These are phyloP conservation scores for Bombus consobrinus DNA, from an alignment of 1,140 invertebrate genomes.

Conservation along the genomic window DNA sequence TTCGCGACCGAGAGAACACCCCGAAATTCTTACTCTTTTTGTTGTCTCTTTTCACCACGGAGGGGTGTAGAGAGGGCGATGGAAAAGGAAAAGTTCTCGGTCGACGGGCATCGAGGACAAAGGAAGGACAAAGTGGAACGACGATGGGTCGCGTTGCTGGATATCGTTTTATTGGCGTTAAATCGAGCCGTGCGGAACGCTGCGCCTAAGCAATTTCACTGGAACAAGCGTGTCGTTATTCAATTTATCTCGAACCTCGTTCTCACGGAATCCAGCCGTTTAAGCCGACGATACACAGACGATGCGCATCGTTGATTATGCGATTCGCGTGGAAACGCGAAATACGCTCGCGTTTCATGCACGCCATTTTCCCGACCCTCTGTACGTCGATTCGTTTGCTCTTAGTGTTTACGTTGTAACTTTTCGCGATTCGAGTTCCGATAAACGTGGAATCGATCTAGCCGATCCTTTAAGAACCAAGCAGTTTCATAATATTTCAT, in stretches of 20 bases:
- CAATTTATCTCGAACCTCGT: conserved; percentile 20
- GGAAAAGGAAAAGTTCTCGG: neutral
- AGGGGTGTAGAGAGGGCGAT: too few species aligned
- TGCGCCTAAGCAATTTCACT: conserved; percentile 24
- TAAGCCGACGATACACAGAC: conserved; percentile 1
- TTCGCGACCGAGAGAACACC: neutral
- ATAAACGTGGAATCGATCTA: neutral
- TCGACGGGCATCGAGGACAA: neutral
- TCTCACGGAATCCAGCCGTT: conserved; percentile 33
- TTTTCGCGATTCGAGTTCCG: neutral
- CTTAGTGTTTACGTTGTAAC: neutral
- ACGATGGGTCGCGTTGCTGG: neutral
- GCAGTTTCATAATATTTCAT: neutral
- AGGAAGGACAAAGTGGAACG: neutral
- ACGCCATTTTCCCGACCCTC: neutral
- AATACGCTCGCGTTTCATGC: neutral
- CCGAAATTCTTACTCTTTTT: neutral
- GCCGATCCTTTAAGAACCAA: neutral
- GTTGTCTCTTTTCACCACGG: neutral
- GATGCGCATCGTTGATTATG: conserved; percentile 11
- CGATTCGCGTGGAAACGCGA: conserved; percentile 28
- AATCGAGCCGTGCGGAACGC: conserved; percentile 12
- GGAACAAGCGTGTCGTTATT: conserved; percentile 40
- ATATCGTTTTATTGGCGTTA: conserved; percentile 22
- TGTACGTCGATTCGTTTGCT: neutral